A percentile compares a stretch with the other conserved stretches of the same genome.
Conservation (phyloP, 2,888 invertebrate species). For the Andrena dorsata region DNA sequence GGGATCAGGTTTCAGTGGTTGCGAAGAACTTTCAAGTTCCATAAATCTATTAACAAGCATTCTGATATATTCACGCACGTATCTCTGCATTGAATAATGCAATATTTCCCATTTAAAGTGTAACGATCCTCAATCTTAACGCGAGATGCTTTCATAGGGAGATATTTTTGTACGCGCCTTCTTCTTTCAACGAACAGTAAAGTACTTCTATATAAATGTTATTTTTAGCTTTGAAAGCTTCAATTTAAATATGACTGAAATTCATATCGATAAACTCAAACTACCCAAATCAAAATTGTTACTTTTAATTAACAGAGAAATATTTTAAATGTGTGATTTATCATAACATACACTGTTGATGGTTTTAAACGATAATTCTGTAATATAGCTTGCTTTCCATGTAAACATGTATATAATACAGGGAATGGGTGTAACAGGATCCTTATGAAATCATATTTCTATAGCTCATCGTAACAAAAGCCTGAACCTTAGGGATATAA, state of each 20-base stretch:
- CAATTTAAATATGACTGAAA: not conserved
- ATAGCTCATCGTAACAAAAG: slow-evolving; percentile 74
- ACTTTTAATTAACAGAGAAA: too few species aligned
- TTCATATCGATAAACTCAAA: not conserved
- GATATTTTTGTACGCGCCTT: not conserved
- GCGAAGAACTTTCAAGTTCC: slow-evolving; percentile 20
- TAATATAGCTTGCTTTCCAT: not conserved
- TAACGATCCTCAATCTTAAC: not conserved
- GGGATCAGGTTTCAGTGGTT: slow-evolving; percentile 72
- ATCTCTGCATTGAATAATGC: not conserved
- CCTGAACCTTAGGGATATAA: slow-evolving; percentile 66
- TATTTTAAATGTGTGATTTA: too few species aligned
- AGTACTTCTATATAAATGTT: not conserved
- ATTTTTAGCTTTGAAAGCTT: not conserved
- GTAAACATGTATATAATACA: slow-evolving; percentile 4
- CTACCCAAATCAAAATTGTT: not conserved
- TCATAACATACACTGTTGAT: not conserved
- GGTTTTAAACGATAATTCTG: not conserved
- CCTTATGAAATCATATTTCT: slow-evolving; percentile 78
- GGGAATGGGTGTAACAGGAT: slow-evolving; percentile 29
- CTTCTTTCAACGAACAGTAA: not conserved
- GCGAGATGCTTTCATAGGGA: not conserved
- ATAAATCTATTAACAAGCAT: slow-evolving; percentile 17
- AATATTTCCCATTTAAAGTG: not conserved
- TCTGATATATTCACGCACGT: not conserved